Conservation (phyloP, 2,888 invertebrate genomes). For the Hydroisotoma schaefferi region DNA sequence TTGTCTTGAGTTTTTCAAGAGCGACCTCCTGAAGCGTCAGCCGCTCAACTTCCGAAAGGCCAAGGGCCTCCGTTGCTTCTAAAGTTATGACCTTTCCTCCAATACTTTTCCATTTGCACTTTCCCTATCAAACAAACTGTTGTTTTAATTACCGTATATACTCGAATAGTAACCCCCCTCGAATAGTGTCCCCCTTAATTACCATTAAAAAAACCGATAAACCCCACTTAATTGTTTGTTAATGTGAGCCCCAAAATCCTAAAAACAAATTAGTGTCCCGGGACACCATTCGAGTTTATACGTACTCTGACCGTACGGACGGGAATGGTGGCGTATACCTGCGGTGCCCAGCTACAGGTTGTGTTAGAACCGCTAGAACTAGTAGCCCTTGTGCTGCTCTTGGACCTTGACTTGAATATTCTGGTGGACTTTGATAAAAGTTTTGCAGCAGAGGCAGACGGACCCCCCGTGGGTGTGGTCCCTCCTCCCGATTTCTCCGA, state of each 20-base stretch:
- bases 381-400: constrained; percentile 64
- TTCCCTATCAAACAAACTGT: constrained; percentile 26
- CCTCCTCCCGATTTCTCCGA: constrained; percentile 14
- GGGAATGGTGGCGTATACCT: constrained; percentile 67
- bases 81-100: constrained; percentile 68
- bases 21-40: constrained; percentile 80
- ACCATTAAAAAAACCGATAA: no score
- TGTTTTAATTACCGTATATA: neutral
- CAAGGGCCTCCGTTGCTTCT: constrained; percentile 66
- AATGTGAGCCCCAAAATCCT: no score
- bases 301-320: neutral
- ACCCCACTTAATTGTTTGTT: no score
- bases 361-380: constrained; percentile 49
- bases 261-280: no score
- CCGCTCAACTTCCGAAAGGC: constrained; percentile 73
- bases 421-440: constrained; percentile 53
- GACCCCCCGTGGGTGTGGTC: neutral
- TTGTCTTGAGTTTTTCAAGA: constrained; percentile 75
- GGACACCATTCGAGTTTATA: no score
- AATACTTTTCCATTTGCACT: constrained; percentile 68
- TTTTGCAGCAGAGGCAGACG: neutral
- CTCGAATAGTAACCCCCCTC: no score
- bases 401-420: constrained; percentile 79
- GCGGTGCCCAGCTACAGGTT: constrained; percentile 74
- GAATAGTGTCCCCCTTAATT: no score